Conservation (phyloP, 2,888 invertebrate genomes). For the Eupithecia insigniata region DNA sequence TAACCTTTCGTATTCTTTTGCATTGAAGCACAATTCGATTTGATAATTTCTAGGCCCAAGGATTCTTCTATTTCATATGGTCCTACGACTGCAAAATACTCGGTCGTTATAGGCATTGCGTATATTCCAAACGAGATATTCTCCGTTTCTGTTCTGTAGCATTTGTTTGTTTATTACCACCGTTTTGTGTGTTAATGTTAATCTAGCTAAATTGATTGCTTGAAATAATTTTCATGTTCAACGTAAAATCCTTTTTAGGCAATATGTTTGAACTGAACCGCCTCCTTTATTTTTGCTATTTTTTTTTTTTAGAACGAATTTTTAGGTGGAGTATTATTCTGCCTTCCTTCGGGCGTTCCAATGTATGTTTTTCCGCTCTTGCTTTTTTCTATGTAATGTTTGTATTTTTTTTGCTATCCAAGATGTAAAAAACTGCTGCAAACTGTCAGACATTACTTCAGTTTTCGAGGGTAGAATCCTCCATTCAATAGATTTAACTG, state of each 20-base stretch:
- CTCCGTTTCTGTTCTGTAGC: constrained; percentile 50
- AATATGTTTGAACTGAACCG: too few species aligned
- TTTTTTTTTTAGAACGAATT: too few species aligned
- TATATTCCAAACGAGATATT: constrained; percentile 73
- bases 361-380: constrained; percentile 59
- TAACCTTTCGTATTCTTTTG: constrained; percentile 65
- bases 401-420: constrained; percentile 73
- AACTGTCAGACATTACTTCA: not conserved
- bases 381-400: constrained; percentile 62
- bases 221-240: too few species aligned
- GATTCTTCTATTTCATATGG: constrained; percentile 72
- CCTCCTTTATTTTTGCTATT: too few species aligned
- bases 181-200: too few species aligned
- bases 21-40: constrained; percentile 48
- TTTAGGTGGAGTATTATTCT: constrained; percentile 36
- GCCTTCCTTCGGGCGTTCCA: constrained; percentile 52
- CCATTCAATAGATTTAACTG: not conserved
- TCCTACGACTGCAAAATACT: constrained; percentile 72
- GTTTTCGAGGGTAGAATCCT: not conserved
- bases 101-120: constrained; percentile 66
- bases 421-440: constrained; percentile 48
- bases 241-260: too few species aligned
- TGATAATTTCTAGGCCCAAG: constrained; percentile 74
- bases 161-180: constrained; percentile 69
- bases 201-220: too few species aligned